Base-by-base conservation (phyloP, 2,797 vertebrate species). In the Uromys caudimaculatus region DNA sequence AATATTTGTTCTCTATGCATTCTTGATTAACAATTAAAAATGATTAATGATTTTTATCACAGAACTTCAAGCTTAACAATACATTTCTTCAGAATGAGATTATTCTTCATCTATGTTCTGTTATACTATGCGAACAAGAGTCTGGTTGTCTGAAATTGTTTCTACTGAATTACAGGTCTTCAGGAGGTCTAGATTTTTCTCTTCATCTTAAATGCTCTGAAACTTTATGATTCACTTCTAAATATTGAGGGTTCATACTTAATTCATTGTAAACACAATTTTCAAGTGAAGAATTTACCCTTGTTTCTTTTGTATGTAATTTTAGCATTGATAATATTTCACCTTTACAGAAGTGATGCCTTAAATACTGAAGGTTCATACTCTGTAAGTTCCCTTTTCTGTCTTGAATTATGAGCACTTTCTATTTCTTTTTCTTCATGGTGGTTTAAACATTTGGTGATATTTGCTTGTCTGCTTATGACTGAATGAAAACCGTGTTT, bases 381-480 rank as follows among this genome's bases (percentile, higher is more conserved):
- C 24, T 81, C 77, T 73, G 2, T 64, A 73, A 67, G 14, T 73
- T 95, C 78, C 93, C 62, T 90, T 89, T 60, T 41, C 47, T 73
- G 35, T 47, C 27, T 60, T 76, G 44, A 47, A 76, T 87, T 87
- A 62, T 10, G 54, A 86, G 21, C 41, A 75, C 62, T 75, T 82
- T n/a, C 60, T 32, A 0, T 89, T 62, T 32, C 81, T 93, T 76
- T 24, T 50, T 91, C 29, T 16, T 77, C 50, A 76, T 56, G 21
- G 41, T 84, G 88, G 19, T 52, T 96, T 69, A 86, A 27, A 83
- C 82, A 90, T 93, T n/a, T 93, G 54, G 19, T 12, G 27, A n/a
- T 14, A 84, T 41, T 96, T 96, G 90, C 35, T 88, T 78, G 32
- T 81, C 71, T 91, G 60, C 85, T 76, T 9, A 38, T n/a, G 73